A percentile compares a stretch with the other conserved stretches of the same genome.
Conservation (phyloP, 1,140 invertebrate species). For the Gryon sp. region DNA sequence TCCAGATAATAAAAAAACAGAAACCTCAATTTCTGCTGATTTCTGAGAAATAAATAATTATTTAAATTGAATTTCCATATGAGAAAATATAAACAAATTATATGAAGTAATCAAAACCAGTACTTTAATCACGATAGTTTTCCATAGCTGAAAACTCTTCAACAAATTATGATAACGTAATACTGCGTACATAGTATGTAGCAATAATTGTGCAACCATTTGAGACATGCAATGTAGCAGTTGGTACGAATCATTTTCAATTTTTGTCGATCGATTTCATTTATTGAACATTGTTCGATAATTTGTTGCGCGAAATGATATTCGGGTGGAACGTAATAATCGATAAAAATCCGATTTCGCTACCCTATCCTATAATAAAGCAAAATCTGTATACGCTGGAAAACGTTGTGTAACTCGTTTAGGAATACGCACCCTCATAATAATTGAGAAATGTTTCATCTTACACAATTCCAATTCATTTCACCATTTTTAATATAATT, state of each 20-base stretch:
- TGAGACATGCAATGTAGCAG: background rate
- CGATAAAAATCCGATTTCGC: slow-evolving; percentile 46
- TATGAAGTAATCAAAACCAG: too few species aligned
- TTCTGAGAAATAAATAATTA: too few species aligned
- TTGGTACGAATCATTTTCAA: slow-evolving; percentile 8
- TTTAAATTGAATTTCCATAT: too few species aligned
- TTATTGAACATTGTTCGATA: slow-evolving; percentile 26
- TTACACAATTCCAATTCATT: slow-evolving; percentile 24
- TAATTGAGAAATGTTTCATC: slow-evolving; percentile 26
- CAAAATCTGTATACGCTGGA: background rate
- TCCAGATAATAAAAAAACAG: too few species aligned
- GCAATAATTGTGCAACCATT: slow-evolving; percentile 29
- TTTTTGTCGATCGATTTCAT: slow-evolving; percentile 17
- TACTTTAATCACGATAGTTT: too few species aligned
- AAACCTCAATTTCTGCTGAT: too few species aligned
- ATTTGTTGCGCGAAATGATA: slow-evolving; percentile 26
- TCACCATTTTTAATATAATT: slow-evolving; percentile 29
- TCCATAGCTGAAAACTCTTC: too few species aligned
- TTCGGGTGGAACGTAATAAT: slow-evolving; percentile 7
- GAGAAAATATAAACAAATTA: too few species aligned
- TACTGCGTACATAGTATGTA: slow-evolving; percentile 4
- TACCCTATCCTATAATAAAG: too few species aligned
- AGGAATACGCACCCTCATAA: too few species aligned
- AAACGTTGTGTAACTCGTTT: slow-evolving; percentile 22
- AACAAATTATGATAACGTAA: too few species aligned